These are phyloP conservation scores for Euclidia mi DNA, from an alignment of 2,888 invertebrate genomes.

Conservation along the genomic window DNA sequence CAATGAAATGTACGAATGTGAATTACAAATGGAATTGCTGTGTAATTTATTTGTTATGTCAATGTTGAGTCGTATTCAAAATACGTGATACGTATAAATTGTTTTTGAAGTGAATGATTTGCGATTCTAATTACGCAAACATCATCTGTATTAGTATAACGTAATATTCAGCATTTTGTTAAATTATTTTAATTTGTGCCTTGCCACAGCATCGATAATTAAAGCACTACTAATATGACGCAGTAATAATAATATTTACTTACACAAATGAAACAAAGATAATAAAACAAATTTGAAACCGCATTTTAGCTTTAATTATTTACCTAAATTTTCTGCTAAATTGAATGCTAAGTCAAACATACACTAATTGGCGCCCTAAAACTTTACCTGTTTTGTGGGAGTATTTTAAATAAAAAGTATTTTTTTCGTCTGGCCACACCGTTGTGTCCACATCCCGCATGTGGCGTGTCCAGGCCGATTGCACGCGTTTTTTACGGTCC, in stretches of 20 bases:
- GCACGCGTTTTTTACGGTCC: constrained; percentile 77
- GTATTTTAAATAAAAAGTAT: constrained; percentile 27
- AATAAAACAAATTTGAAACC: no score
- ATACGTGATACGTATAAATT: constrained; percentile 13
- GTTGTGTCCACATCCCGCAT: constrained; percentile 60
- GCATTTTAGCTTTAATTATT: no score
- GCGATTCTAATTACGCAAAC: no score
- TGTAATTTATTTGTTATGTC: constrained; percentile 19
- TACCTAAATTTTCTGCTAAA: constrained; percentile 4
- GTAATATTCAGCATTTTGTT: no score
- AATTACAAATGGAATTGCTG: constrained; percentile 26
- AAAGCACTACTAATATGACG: neutral
- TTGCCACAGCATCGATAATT: constrained; percentile 5
- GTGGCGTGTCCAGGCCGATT: constrained; percentile 54
- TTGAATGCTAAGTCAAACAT: constrained; percentile 4
- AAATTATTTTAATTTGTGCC: no score
- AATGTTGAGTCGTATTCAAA: constrained; percentile 31
- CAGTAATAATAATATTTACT: no score
- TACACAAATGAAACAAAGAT: no score
- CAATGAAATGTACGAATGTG: constrained; percentile 24
- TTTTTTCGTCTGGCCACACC: constrained; percentile 1
- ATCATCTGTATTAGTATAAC: no score
- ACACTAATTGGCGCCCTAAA: constrained; percentile 16
- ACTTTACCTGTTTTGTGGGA: constrained; percentile 30
- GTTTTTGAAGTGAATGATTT: constrained; percentile 19